A percentile compares a stretch with the other conserved stretches of the same genome.
phyloP scores from a whole-genome alignment of 2,888 invertebrate species.

The Erebia ligea region DNA sequence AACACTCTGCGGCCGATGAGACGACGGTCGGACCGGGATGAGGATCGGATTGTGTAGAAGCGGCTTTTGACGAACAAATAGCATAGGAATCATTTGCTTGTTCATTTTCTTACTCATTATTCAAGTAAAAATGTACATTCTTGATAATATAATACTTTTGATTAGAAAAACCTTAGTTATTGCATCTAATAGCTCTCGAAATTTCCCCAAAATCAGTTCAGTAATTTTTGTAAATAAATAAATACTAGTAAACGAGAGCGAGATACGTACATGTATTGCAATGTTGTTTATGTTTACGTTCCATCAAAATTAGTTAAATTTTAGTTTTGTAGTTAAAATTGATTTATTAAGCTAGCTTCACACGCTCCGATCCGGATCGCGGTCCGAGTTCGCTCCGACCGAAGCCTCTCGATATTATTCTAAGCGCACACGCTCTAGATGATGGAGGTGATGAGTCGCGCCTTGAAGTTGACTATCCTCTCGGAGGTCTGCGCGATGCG shows the following conservation, averaged over 20 bases:
- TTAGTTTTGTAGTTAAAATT: background rate
- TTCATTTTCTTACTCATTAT: background rate
- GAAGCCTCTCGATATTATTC: constrained; percentile 56
- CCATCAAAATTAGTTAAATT: background rate
- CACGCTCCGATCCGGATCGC: constrained; percentile 28
- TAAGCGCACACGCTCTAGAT: constrained; percentile 85
- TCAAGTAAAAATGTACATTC: background rate
- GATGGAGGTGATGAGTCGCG: constrained; percentile 94
- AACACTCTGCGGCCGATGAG: constrained; percentile 32
- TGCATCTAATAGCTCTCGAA: background rate
- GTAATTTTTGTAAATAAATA: background rate
- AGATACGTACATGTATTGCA: background rate
- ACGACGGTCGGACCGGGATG: constrained; percentile 32
- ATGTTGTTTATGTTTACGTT: too few relatives aligned
- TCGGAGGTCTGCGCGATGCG: constrained; percentile 95
- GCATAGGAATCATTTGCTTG: background rate
- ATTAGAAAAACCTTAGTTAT: too few relatives aligned
- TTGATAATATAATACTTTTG: background rate
- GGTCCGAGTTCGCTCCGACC: constrained; percentile 34
- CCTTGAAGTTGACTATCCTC: constrained; percentile 96
- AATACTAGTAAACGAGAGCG: background rate
- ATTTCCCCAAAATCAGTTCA: background rate
- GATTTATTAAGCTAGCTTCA: background rate
- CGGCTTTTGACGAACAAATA: background rate
- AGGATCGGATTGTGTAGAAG: constrained; percentile 5